phyloP scores from a whole-genome alignment of 2,888 invertebrate genomes.

The Xestia c-nigrum region DNA sequence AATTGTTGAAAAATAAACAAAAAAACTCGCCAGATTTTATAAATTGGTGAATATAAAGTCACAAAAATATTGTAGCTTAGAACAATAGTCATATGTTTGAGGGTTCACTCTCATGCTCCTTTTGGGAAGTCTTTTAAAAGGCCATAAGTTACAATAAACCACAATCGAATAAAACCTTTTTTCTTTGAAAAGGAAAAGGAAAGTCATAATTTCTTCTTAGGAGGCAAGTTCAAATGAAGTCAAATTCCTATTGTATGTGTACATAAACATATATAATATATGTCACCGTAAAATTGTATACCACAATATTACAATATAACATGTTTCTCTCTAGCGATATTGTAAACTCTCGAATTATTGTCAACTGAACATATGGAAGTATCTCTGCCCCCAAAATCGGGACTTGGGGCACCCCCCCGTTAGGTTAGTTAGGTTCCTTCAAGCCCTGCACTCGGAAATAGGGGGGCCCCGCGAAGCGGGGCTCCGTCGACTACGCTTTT shows the following conservation, averaged over 20 bases:
- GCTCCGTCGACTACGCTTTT: too few species aligned
- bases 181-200: constrained; percentile 6
- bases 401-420: too few species aligned
- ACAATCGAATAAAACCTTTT: constrained; percentile 45
- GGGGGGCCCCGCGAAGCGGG: too few species aligned
- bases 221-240: background rate
- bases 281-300: too few species aligned
- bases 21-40: constrained; percentile 3
- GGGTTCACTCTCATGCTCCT: constrained; percentile 2
- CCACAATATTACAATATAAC: too few species aligned
- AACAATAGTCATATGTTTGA: constrained; percentile 39
- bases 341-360: too few species aligned
- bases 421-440: too few species aligned
- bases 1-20: background rate
- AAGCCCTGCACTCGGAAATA: too few species aligned
- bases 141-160: constrained; percentile 40
- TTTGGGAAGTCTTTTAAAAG: constrained; percentile 17
- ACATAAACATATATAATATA: too few species aligned
- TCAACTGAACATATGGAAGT: too few species aligned
- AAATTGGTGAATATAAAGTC: background rate
- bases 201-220: background rate
- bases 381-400: too few species aligned
- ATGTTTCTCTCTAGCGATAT: too few species aligned
- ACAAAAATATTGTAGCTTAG: constrained; percentile 10
- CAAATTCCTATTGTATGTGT: background rate